A percentile compares a stretch with the other conserved stretches of the same genome.
Conservation (phyloP, 2,888 invertebrate genomes). For the Dryobota labecula region DNA sequence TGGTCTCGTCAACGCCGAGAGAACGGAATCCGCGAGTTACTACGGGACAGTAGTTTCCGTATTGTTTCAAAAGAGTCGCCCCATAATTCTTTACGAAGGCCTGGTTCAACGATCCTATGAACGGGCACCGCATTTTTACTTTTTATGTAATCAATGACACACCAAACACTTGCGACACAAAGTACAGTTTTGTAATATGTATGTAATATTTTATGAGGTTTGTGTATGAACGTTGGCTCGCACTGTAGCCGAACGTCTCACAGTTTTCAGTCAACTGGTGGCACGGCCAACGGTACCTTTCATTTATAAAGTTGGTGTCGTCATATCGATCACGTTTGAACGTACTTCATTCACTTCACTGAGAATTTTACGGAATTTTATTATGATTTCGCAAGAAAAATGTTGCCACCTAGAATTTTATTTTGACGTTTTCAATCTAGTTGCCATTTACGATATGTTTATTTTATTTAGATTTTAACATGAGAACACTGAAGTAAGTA, state of each 20-base stretch:
- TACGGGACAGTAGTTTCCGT: slow-evolving; percentile 95
- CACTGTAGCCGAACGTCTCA: slow-evolving; percentile 90
- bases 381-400: slow-evolving; percentile 27
- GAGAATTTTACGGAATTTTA: slow-evolving; percentile 74
- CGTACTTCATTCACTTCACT: slow-evolving; percentile 73
- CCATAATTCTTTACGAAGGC: slow-evolving; percentile 96
- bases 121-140: slow-evolving; percentile 97
- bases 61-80: slow-evolving; percentile 93
- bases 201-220: slow-evolving; percentile 70
- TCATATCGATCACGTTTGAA: slow-evolving; percentile 86
- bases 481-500: slow-evolving; percentile 6
- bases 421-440: slow-evolving; percentile 35
- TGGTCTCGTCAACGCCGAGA: slow-evolving; percentile 84
- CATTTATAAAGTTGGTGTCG: slow-evolving; percentile 89
- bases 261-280: slow-evolving; percentile 82
- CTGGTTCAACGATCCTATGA: slow-evolving; percentile 94
- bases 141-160: slow-evolving; percentile 87
- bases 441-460: slow-evolving; percentile 30
- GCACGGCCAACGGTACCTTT: slow-evolving; percentile 79
- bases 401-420: slow-evolving; percentile 48
- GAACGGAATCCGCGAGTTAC: slow-evolving; percentile 91
- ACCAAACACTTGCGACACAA: slow-evolving; percentile 79
- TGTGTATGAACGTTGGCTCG: slow-evolving; percentile 85
- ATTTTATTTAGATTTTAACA: not conserved
- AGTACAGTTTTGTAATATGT: slow-evolving; percentile 68